These are phyloP conservation scores for Macaria notata DNA, from an alignment of 2,888 invertebrate species.

Conservation along the genomic window DNA sequence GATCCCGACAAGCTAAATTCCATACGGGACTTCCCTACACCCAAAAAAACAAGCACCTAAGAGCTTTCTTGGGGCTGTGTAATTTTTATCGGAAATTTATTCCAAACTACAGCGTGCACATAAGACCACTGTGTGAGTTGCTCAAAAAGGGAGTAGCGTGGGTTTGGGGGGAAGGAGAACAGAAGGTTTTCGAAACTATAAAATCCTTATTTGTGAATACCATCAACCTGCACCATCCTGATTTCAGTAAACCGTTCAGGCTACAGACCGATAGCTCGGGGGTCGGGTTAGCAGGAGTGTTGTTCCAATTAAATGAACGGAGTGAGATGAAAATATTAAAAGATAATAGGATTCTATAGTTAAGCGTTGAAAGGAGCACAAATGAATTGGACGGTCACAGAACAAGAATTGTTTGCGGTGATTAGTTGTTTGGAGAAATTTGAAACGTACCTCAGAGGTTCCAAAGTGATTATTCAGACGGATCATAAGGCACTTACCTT, in stretches of 20 bases:
- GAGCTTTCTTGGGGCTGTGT: constrained; percentile 1
- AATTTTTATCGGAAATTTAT: constrained; percentile 4
- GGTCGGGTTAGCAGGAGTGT: not conserved
- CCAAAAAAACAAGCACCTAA: constrained; percentile 3
- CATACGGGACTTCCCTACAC: constrained; percentile 2
- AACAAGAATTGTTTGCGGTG: constrained; percentile 9
- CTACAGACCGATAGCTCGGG: constrained; percentile 4
- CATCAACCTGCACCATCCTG: not conserved
- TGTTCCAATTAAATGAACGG: not conserved
- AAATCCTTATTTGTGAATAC: not conserved
- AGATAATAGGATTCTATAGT: constrained; percentile 4
- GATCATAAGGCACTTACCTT: constrained; percentile 1
- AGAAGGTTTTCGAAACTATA: not conserved
- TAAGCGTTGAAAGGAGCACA: not conserved
- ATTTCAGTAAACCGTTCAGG: not conserved
- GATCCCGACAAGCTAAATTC: not conserved
- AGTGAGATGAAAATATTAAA: not conserved
- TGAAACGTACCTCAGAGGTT: constrained; percentile 5
- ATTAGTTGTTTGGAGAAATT: constrained; percentile 8
- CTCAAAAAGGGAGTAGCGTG: not conserved
- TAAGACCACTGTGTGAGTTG: constrained; percentile 4
- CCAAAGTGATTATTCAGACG: not conserved
- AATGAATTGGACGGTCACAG: constrained; percentile 1
- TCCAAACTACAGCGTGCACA: not conserved
- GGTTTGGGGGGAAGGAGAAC: not conserved